Conservation (phyloP, 2,888 invertebrate genomes). For the Phaonia tiefii region DNA sequence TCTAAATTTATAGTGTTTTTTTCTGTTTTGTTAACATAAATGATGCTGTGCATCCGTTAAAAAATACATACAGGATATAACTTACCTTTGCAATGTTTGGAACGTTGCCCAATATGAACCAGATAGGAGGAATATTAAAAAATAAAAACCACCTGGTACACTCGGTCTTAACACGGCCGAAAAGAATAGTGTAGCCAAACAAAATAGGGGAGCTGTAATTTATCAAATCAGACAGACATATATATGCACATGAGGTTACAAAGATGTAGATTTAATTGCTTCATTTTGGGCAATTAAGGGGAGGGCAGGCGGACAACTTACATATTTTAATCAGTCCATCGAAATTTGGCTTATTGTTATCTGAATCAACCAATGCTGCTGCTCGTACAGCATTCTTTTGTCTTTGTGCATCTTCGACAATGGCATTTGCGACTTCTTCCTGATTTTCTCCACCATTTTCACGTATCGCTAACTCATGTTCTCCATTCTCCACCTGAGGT, state of each 20-base stretch:
- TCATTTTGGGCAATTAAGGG: neutral
- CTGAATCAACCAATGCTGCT: conserved; percentile 44
- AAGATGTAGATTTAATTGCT: conserved; percentile 14
- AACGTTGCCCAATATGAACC: conserved; percentile 94
- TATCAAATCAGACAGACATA: conserved; percentile 25
- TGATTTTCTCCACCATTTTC: conserved; percentile 48
- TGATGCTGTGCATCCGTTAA: no score
- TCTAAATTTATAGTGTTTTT: neutral
- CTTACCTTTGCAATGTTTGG: conserved; percentile 84
- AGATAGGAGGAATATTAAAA: conserved; percentile 90
- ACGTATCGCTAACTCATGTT: conserved; percentile 63
- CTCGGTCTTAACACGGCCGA: conserved; percentile 88
- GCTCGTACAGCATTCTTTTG: conserved; percentile 25
- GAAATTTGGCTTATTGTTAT: conserved; percentile 74
- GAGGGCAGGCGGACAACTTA: conserved; percentile 67
- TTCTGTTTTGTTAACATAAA: conserved; percentile 23
- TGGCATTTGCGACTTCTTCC: conserved; percentile 33
- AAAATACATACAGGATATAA: no score
- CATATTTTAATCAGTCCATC: conserved; percentile 77
- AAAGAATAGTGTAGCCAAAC: conserved; percentile 77
- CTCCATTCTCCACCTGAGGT: conserved; percentile 72
- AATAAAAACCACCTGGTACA: conserved; percentile 91
- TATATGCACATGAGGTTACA: neutral
- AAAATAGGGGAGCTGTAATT: conserved; percentile 77
- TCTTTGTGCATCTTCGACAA: conserved; percentile 44